Percentiles rank a stretch among this genome's conserved stretches.
Evolutionary conservation across 1,140 invertebrate species (phyloP).

Genomic region (Drosophila cardini): DNA sequence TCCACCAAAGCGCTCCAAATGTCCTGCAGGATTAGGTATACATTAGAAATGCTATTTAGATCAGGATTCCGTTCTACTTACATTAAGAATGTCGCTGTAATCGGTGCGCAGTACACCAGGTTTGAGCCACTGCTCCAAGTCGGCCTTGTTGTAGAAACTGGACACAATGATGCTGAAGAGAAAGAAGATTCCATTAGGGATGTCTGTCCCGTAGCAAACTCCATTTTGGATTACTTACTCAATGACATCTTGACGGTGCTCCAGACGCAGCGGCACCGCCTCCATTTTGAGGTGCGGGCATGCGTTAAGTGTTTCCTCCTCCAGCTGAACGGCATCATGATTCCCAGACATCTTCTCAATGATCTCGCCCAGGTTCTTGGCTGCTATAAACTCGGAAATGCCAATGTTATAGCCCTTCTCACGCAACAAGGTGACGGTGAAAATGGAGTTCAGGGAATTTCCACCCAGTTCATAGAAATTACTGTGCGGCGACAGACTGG

Average conservation of each 20-base stretch:
- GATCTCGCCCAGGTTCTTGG: slow-evolving; percentile 89
- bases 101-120: slow-evolving; percentile 88
- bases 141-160: slow-evolving; percentile 93
- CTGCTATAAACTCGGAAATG: slow-evolving; percentile 92
- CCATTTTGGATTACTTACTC: slow-evolving; percentile 83
- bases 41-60: too few species aligned
- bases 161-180: slow-evolving; percentile 90
- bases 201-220: neutral
- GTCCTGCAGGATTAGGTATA: slow-evolving; percentile 68
- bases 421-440: slow-evolving; percentile 90
- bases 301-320: slow-evolving; percentile 66
- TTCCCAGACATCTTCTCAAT: slow-evolving; percentile 86
- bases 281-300: slow-evolving; percentile 85
- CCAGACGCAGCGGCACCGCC: slow-evolving; percentile 87
- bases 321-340: slow-evolving; percentile 63
- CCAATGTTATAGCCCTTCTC: slow-evolving; percentile 91
- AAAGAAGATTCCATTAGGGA: neutral
- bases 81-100: slow-evolving; percentile 88
- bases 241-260: slow-evolving; percentile 88
- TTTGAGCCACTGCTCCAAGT: slow-evolving; percentile 91
- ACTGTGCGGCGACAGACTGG: slow-evolving; percentile 86
- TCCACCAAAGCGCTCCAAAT: slow-evolving; percentile 88
- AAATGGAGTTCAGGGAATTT: slow-evolving; percentile 94
- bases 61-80: too few species aligned
- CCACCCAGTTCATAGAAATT: slow-evolving; percentile 94